Evolutionary conservation across 2,113 vertebrate genomes (phyloP), one percentile per base, ranked within the genome.

Genomic region (Dipodomys ordii): DNA sequence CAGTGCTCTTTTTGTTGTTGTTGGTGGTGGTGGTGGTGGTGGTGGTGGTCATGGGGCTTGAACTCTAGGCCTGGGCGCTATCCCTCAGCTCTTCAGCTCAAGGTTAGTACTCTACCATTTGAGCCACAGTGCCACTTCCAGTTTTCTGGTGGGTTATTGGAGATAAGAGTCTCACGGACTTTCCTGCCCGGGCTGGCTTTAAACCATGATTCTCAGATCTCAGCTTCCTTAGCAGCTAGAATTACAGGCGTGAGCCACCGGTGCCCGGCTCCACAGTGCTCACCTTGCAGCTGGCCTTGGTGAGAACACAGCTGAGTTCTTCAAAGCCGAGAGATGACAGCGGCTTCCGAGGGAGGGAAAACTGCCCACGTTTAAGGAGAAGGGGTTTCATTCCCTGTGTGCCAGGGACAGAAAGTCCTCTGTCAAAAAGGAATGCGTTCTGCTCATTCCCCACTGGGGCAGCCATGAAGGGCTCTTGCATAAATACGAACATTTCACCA

Each of bases 391-490:
- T 87, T 95, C 76, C 79, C 60, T 88, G 62, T 83, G 68, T 96
- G 96, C 94, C 90, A 95, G 83, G 88, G 96, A 94, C 90, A 94
- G 87, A 92, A 93, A 91, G 94, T 96, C 90, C 95, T 96, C 30
- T 79, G 1, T 94, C 22, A n/a, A 68, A 96, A 86, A 93, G 49
- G 87, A 90, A 57, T 79, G 30, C 69, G 46, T 90, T 80, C 85
- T 87, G 90, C 71, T 90, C 28, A 64, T 71, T 60, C 22, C 74
- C 30, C 30, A 60, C 81, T 20, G 30, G 69, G 85, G 46, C n/a
- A 82, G 30, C 84, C 57, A 27, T 1, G 30, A 71, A 82, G 39
- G 53, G 64, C 83, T 90, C 44, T 74, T 83, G 19, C 16, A 2
- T 90, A 64, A 87, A 39, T 69, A 16, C 3, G 65, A 83, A 49